Base-by-base conservation (phyloP, 1,140 invertebrate genomes). In the Papilio xuthus region DNA sequence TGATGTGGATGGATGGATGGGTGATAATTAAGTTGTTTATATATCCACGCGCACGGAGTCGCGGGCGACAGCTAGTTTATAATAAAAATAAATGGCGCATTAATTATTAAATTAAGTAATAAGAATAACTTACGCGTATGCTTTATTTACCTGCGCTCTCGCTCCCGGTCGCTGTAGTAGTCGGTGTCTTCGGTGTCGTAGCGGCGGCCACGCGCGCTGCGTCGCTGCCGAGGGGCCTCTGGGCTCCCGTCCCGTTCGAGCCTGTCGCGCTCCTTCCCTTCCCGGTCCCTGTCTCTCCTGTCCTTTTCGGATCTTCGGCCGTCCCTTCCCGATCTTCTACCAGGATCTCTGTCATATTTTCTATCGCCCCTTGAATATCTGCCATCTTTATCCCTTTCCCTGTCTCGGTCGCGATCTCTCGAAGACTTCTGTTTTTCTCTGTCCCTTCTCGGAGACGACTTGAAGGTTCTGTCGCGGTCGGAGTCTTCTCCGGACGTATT, bases 181-280 rank as follows among this genome's bases (percentile, higher is more conserved):
- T 94, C 94, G 13, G 93, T 94, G 74, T 94, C 94, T 82, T 95
- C 94, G 7, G 94, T 94, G 81, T 94, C 94, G 83, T 94, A 94
- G 71, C 90, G 87, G 20, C 83, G 86, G 77, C 83, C 87, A 74
- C 89, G 82, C 12, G 82, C 83, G 78, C 86, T 87, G 67, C 90
- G 89, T n/a, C 90, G 83, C 47, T 86, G 79, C 28, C 85, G 83
- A 18, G 86, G 88, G 15, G 70, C 76, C 20, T 88, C 89, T 8
- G 88, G 88, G 42, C 89, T 89, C 8, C 84, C 85, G 42, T 85
- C 85, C 18, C 81, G 60, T 9, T 80, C 80, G n/a, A 15, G 50
- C 23, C 84, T 81, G 56, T 83, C 83, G 10, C 86, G 79, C 28
- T 85, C 78, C 1, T 88, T 84, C 23, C 79, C 82, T 28, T 79